Evolutionary conservation across 2,888 invertebrate species (phyloP).

Genomic region (Nomada flava): DNA sequence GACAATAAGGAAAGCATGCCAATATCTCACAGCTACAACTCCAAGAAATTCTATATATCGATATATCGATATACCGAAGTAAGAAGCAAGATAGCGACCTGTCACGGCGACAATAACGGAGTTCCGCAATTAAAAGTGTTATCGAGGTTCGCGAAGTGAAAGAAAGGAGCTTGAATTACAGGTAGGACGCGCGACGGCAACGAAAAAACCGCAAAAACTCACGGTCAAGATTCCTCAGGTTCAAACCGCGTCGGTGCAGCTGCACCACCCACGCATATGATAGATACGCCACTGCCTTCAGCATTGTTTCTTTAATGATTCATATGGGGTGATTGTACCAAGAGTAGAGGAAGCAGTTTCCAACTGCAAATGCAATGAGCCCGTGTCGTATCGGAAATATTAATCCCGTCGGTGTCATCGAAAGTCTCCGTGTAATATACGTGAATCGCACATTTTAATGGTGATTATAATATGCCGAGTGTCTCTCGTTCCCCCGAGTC

Average conservation of each 20-base stretch:
- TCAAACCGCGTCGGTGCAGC: slow-evolving; percentile 68
- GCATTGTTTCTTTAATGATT: slow-evolving; percentile 76
- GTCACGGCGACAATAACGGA: not conserved
- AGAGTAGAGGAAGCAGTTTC: slow-evolving; percentile 72
- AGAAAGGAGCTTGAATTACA: not conserved
- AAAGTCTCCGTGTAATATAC: slow-evolving; percentile 39
- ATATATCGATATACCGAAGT: not conserved
- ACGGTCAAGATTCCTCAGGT: slow-evolving; percentile 69
- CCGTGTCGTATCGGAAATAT: slow-evolving; percentile 71
- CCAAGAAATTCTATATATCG: not conserved
- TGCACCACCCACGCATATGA: slow-evolving; percentile 74
- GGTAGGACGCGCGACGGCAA: slow-evolving; percentile 25
- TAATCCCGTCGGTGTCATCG: slow-evolving; percentile 63
- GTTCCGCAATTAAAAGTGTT: not conserved
- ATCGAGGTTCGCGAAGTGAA: not conserved
- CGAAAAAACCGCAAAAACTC: slow-evolving; percentile 58
- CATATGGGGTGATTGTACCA: slow-evolving; percentile 74
- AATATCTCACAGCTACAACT: not conserved
- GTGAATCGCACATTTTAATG: slow-evolving; percentile 38
- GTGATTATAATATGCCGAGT: slow-evolving; percentile 10
- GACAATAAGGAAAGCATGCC: too few relatives aligned
- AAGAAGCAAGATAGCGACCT: not conserved
- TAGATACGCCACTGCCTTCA: slow-evolving; percentile 76
- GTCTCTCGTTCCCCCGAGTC: slow-evolving; percentile 7
- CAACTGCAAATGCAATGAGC: slow-evolving; percentile 73